Conservation (phyloP, 1,140 invertebrate species). For the Cydia pomonella region DNA sequence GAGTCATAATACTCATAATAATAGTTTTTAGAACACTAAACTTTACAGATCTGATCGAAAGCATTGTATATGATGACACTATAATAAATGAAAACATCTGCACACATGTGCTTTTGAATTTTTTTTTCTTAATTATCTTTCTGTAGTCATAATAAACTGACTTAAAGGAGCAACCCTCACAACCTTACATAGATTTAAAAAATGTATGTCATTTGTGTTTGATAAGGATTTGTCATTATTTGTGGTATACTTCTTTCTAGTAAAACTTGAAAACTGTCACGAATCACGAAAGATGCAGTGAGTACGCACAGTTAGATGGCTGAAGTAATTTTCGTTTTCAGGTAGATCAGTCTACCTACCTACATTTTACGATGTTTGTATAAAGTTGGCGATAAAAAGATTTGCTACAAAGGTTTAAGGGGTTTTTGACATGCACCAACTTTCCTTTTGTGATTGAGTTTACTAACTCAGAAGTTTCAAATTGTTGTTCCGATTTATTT, state of each 20-base stretch:
- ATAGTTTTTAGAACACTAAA: too few relatives aligned
- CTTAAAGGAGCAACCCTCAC: too few relatives aligned
- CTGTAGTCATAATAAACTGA: too few relatives aligned
- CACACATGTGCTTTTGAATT: too few relatives aligned
- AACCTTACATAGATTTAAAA: too few relatives aligned
- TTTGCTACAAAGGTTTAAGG: background rate
- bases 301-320: background rate
- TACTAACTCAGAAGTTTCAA: background rate
- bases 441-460: background rate
- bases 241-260: background rate
- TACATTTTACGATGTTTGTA: background rate
- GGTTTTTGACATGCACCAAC: background rate
- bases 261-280: conserved; percentile 2
- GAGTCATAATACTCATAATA: too few relatives aligned
- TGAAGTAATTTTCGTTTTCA: background rate
- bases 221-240: background rate
- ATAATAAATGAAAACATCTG: too few relatives aligned
- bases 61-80: too few relatives aligned
- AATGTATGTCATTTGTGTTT: background rate
- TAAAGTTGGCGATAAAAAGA: conserved; percentile 4
- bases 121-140: too few relatives aligned
- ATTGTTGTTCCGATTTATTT: too few relatives aligned
- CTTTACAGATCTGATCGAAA: too few relatives aligned
- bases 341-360: background rate
- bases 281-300: background rate